Percentiles rank a stretch among this genome's conserved stretches.
These are phyloP conservation scores for Uria aalge DNA, from an alignment of 2,113 vertebrate genomes.

Conservation along the genomic window DNA sequence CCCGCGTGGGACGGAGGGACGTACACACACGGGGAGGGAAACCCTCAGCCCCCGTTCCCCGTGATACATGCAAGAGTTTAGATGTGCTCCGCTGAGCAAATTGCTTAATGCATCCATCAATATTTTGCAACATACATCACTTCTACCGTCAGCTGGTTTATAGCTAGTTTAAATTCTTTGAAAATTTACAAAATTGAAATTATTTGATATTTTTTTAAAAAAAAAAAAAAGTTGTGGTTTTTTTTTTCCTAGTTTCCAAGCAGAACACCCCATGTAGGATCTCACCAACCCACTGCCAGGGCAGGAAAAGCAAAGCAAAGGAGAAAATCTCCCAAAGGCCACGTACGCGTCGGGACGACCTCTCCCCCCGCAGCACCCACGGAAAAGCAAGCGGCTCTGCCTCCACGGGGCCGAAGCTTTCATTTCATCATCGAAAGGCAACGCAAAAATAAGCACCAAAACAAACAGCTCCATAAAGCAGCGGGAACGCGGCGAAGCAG, in stretches of 20 bases:
- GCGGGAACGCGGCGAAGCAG: background rate
- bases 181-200: background rate
- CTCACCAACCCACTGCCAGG: background rate
- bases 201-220: background rate
- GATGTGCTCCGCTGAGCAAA: accelerated
- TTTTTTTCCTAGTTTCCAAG: background rate
- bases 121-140: background rate
- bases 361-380: background rate
- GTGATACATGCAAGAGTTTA: background rate
- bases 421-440: background rate
- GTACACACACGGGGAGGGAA: accelerated
- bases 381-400: background rate
- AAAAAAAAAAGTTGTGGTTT: background rate
- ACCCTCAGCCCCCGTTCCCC: background rate
- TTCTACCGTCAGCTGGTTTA: background rate
- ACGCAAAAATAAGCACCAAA: background rate
- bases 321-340: background rate
- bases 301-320: background rate
- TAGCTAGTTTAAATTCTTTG: background rate
- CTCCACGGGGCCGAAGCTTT: background rate
- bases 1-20: background rate
- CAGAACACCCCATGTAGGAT: background rate
- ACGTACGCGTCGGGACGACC: accelerated
- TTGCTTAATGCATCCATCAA: background rate
- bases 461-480: conserved; percentile 18